Conservation (phyloP, 2,888 invertebrate species). For the Chrysotoxum bicinctum region DNA sequence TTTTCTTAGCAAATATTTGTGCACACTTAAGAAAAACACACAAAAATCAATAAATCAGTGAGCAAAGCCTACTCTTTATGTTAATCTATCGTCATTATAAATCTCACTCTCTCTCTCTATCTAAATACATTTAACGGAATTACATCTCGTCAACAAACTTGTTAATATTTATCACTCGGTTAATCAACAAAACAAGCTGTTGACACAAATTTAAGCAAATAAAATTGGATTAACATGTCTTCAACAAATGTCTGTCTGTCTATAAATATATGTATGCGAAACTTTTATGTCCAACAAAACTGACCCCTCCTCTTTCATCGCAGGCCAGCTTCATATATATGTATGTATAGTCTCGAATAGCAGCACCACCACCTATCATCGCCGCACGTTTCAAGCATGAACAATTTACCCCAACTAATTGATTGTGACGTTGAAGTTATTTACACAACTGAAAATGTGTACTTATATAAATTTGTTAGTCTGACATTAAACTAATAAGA, state of each 20-base stretch:
- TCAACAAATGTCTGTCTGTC: slow-evolving; percentile 29
- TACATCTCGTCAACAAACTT: slow-evolving; percentile 44
- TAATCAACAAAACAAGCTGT: slow-evolving; percentile 45
- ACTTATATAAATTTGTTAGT: slow-evolving; percentile 68
- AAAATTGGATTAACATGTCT: slow-evolving; percentile 68
- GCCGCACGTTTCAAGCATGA: slow-evolving; percentile 25
- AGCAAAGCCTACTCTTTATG: background rate
- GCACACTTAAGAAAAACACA: background rate
- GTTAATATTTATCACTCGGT: slow-evolving; percentile 49
- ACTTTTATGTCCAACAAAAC: background rate
- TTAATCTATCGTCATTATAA: slow-evolving; percentile 16
- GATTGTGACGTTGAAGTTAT: slow-evolving; percentile 69
- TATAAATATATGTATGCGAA: background rate
- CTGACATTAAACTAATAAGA: slow-evolving; percentile 70
- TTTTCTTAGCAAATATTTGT: background rate
- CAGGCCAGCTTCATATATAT: background rate
- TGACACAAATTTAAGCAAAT: slow-evolving; percentile 50
- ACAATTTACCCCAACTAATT: slow-evolving; percentile 61
- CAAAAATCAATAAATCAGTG: slow-evolving; percentile 16
- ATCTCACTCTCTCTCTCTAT: background rate
- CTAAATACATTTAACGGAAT: slow-evolving; percentile 26
- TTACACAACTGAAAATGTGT: slow-evolving; percentile 57
- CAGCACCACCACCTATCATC: slow-evolving; percentile 18
- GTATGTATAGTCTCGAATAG: background rate
- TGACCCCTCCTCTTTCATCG: background rate